Evolutionary conservation across 2,888 invertebrate species (phyloP), one percentile per base, ranked within the genome.

Genomic region (Archips crataeganus): DNA sequence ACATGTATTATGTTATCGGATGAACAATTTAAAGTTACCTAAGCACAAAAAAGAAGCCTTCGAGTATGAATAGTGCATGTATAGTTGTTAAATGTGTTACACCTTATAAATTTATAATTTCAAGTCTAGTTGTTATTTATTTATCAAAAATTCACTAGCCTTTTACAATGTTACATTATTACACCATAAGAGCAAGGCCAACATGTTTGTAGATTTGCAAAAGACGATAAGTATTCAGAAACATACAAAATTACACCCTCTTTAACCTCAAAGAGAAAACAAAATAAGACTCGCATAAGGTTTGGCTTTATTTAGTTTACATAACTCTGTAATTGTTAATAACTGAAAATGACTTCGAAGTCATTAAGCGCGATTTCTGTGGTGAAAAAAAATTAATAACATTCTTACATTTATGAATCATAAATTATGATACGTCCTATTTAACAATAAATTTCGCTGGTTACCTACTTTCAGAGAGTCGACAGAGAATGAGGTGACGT

Each of bases 141-240:
- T 90, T 94, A 94, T 93, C 91, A 94, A 94, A 94, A 94, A 90
- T 91, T 94, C 94, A 94, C 94, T 94, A 94, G 94, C 94, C 94
- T 94, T 94, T 92, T 90, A 90, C 84, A 90, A 89, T 91, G 88
- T 90, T 87, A 90, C 85, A 87, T 90, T 86, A 87, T 84, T 89
- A 91, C 87, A 90, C 85, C 85, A 89, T 88, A 89, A 91, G 89
- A 90, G 90, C 90, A 93, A 93, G 90, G 91, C 90, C 89, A 90
- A 90, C 80, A 81, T 85, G 86, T 87, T 87, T 87, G 84, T 88
- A 85, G 84, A 84, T 82, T 83, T 82, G 82, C 82, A 84, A 87
- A 82, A 83, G 79, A 80, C 80, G 79, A 80, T 74, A 54, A 54
- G 9, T 54, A 77, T 82, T 81, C 76, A 84, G 84, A 84, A 81